These are phyloP conservation scores for Drosophila athabasca DNA, from an alignment of 1,140 invertebrate species.

Conservation along the genomic window DNA sequence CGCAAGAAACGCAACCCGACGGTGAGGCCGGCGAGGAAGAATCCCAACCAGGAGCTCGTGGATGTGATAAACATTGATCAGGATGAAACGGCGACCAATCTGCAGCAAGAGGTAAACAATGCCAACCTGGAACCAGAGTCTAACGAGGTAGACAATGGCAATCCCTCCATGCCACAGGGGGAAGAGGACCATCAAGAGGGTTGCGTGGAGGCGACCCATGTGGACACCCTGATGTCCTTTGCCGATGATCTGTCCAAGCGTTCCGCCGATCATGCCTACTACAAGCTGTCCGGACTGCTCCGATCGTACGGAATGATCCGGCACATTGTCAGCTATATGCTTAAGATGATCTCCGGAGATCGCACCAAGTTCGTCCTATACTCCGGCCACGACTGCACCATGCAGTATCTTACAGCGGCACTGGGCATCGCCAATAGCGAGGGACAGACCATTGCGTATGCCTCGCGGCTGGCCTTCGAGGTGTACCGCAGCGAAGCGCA, in stretches of 20 bases:
- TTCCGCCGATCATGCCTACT: constrained; percentile 87
- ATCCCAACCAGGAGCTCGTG: constrained; percentile 66
- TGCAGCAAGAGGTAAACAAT: constrained; percentile 29
- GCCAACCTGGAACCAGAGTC: constrained; percentile 22
- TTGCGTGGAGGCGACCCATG: constrained; percentile 85
- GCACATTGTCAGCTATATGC: constrained; percentile 91
- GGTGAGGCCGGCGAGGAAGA: constrained; percentile 42
- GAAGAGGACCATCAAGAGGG: constrained; percentile 48
- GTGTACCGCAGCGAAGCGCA: constrained; percentile 87
- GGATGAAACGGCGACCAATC: constrained; percentile 64
- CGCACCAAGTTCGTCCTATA: constrained; percentile 93
- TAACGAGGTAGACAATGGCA: constrained; percentile 33
- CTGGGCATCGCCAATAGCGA: constrained; percentile 86
- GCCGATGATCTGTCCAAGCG: constrained; percentile 90
- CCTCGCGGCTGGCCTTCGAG: constrained; percentile 93
- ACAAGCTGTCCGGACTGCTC: constrained; percentile 88
- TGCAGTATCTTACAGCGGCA: constrained; percentile 92
- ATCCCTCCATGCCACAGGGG: constrained; percentile 17
- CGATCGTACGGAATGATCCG: constrained; percentile 90
- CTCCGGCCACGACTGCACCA: constrained; percentile 95
- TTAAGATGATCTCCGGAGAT: constrained; percentile 90
- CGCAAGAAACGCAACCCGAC: constrained; percentile 44
- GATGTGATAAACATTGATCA: constrained; percentile 83
- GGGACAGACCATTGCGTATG: constrained; percentile 88
- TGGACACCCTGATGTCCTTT: constrained; percentile 89